Evolutionary conservation across 2,113 vertebrate species (phyloP), one percentile per base, ranked within the genome.

Genomic region (Lontra canadensis): DNA sequence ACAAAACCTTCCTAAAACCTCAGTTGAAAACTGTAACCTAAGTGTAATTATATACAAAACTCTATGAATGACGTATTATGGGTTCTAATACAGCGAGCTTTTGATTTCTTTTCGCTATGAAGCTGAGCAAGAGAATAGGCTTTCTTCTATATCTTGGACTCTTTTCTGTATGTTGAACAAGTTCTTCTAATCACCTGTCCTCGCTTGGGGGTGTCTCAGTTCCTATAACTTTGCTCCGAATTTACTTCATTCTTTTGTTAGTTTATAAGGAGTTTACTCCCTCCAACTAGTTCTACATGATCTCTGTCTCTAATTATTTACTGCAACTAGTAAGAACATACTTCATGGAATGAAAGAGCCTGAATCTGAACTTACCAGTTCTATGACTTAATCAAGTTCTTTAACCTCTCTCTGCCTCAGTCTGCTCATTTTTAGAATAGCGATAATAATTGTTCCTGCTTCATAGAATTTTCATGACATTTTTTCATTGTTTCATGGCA

Each of bases 231-330:
- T 87, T 59, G 25, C 39, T 94, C 18, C 88, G 79, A 84, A 93
- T 96, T 67, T 69, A 44, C 26, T 94, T 94, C 69, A 78, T 95
- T 93, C 67, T 39, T 7, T 82, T 59, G 61, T 65, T 73, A 73
- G 5, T 93, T 79, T 87, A 8, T 74, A 69, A 71, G 26, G 20
- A 21, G 1, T 69, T 94, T 79, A 15, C 31, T 79, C 15, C 21
- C 31, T 85, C 9, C 61, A 78, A 57, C 31, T 57, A 73, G 25
- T 90, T 94, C 52, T 94, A 14, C 23, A 3, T 73, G 61, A 20
- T n/a, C 6, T 49, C 17, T 94, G 52, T 44, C 31, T 90, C 25
- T 73, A 42, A 59, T 63, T 71, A 80, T 15, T 79, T 52, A 20
- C 0, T 21, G 23, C 82, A 88, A 15, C n/a, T 69, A 26, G 25